Conservation (phyloP, 2,888 invertebrate species). For the Liodrosophila aerea region DNA sequence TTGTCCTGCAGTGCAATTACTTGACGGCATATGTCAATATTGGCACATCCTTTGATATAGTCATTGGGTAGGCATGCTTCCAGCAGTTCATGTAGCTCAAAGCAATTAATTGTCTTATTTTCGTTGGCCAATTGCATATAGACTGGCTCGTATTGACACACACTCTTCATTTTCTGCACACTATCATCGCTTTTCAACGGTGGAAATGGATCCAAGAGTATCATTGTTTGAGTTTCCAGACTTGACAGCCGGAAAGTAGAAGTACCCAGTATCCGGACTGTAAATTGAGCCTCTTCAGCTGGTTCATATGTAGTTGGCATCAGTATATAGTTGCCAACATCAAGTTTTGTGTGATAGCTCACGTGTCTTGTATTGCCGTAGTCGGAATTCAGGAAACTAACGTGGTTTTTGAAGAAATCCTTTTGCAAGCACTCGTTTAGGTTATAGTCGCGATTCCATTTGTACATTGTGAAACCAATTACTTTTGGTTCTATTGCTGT, state of each 20-base stretch:
- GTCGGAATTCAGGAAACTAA: conserved; percentile 93
- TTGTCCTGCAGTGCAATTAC: conserved; percentile 93
- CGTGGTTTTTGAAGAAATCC: conserved; percentile 92
- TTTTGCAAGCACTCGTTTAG: conserved; percentile 90
- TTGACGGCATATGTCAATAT: conserved; percentile 94
- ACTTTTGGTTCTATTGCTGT: conserved; percentile 96
- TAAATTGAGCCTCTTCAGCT: conserved; percentile 94
- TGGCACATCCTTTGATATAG: conserved; percentile 96
- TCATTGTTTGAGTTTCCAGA: conserved; percentile 84
- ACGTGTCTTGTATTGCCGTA: conserved; percentile 96
- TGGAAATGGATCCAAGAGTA: conserved; percentile 81
- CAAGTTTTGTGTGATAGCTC: conserved; percentile 89
- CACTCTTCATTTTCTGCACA: conserved; percentile 81
- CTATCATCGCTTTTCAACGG: conserved; percentile 83
- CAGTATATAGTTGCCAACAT: conserved; percentile 91
- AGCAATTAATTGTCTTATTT: conserved; percentile 93
- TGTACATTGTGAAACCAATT: conserved; percentile 94
- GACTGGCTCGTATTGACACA: conserved; percentile 91
- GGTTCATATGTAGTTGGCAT: conserved; percentile 96
- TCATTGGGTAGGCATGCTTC: conserved; percentile 96
- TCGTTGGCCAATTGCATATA: conserved; percentile 95
- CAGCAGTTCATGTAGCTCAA: conserved; percentile 93
- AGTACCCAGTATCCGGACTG: conserved; percentile 91
- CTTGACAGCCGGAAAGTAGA: conserved; percentile 89
- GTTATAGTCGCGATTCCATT: conserved; percentile 65